phyloP scores from a whole-genome alignment of 1,140 invertebrate species.

The Eufriesea mexicana region DNA sequence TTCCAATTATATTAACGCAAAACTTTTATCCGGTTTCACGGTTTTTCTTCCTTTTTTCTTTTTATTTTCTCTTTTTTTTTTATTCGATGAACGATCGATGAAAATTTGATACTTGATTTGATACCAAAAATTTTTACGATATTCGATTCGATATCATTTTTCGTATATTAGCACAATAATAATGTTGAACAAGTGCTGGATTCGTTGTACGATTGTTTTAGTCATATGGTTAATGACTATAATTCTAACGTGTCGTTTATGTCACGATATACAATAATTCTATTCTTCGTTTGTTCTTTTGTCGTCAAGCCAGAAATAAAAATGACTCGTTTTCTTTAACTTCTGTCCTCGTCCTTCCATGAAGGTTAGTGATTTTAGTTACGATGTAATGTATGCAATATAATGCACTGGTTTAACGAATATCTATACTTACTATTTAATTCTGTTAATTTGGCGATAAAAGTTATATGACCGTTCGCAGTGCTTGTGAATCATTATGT shows the following conservation, averaged over 20 bases:
- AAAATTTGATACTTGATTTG: conserved; percentile 11
- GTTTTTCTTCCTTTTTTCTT: background rate
- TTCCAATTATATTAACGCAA: conserved; percentile 55
- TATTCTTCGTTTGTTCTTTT: background rate
- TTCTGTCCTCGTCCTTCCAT: conserved; percentile 27
- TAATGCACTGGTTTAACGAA: conserved; percentile 18
- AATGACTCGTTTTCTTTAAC: background rate
- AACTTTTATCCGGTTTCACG: conserved; percentile 8
- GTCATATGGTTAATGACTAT: background rate
- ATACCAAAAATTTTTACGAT: conserved; percentile 19
- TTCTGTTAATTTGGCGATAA: conserved; percentile 21
- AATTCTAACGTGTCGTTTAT: background rate
- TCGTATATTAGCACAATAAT: conserved; percentile 7
- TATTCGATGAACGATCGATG: background rate
- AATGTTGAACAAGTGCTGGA: conserved; percentile 30
- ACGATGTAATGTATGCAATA: conserved; percentile 23
- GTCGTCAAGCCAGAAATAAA: background rate
- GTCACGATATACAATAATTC: background rate
- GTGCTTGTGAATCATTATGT: conserved; percentile 40
- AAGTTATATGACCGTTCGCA: conserved; percentile 13
- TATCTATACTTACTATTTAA: conserved; percentile 15
- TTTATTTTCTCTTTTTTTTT: background rate
- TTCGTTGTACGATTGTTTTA: conserved; percentile 20
- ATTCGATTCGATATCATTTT: background rate
- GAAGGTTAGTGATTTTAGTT: conserved; percentile 28